These are phyloP conservation scores for Cassiopea xamachana DNA, from an alignment of 30 jellyfish, hydroid and myxozoan species.

Conservation along the genomic window DNA sequence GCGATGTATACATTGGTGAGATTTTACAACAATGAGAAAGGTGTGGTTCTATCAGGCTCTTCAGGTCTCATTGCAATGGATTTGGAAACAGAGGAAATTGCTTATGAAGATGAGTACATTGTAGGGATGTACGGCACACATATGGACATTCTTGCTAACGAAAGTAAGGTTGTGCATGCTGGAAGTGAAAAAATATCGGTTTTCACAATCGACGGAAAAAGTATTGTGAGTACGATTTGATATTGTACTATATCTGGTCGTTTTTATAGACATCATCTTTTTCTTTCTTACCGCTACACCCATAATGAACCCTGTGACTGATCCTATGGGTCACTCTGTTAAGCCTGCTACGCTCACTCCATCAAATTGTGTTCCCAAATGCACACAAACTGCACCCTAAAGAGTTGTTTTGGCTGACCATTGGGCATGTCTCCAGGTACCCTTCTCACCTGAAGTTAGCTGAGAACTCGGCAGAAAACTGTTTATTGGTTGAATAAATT, in stretches of 20 bases:
- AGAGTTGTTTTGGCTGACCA: no score
- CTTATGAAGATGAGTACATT: slow-evolving; percentile 57
- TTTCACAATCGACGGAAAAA: slow-evolving; percentile 48
- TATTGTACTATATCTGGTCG: background rate
- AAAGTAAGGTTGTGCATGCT: slow-evolving; percentile 60
- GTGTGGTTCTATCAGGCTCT: slow-evolving; percentile 64
- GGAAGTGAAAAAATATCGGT: slow-evolving; percentile 59
- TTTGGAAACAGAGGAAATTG: slow-evolving; percentile 78
- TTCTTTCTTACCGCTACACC: no score
- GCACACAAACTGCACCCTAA: no score
- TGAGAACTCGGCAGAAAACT: no score
- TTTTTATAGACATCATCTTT: background rate
- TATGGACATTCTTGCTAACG: slow-evolving; percentile 56
- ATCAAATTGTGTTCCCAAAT: no score
- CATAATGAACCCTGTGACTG: no score
- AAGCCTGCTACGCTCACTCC: no score
- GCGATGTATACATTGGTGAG: slow-evolving; percentile 4
- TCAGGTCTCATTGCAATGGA: slow-evolving; percentile 59
- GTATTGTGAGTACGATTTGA: slow-evolving; percentile 52
- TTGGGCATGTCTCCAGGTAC: no score
- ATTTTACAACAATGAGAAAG: slow-evolving; percentile 42
- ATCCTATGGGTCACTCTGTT: no score
- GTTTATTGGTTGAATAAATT: no score
- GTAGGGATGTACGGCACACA: slow-evolving; percentile 70
- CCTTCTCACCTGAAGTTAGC: no score